These are phyloP conservation scores for Abramis brama DNA, from an alignment of 2,113 vertebrate species.

Conservation along the genomic window DNA sequence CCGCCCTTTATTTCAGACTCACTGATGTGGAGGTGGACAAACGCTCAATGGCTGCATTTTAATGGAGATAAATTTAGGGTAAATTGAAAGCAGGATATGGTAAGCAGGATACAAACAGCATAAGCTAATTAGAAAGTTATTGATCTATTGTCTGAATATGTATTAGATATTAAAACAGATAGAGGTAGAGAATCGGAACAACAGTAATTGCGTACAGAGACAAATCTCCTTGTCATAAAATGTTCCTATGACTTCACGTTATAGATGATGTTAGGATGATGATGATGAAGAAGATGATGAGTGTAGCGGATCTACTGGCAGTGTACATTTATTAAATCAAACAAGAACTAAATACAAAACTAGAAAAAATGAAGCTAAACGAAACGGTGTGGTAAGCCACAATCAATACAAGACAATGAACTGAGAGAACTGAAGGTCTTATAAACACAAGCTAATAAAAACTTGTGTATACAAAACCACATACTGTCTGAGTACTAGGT, in stretches of 20 bases:
- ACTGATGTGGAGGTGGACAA: constrained; percentile 30
- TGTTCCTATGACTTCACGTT: not conserved
- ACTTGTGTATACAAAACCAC: too few relatives aligned
- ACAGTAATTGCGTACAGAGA: not conserved
- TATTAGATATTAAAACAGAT: not conserved
- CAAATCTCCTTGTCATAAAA: not conserved
- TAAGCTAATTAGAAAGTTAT: not conserved
- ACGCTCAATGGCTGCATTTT: constrained; percentile 24
- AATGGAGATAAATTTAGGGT: constrained; percentile 52
- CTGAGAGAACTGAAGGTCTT: too few relatives aligned
- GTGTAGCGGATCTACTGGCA: too few relatives aligned
- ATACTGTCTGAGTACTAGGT: too few relatives aligned
- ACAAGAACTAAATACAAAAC: too few relatives aligned
- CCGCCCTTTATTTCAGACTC: constrained; percentile 47
- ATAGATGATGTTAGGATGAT: too few relatives aligned
- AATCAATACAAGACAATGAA: too few relatives aligned
- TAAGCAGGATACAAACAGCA: not conserved
- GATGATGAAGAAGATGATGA: too few relatives aligned
- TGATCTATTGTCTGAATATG: not conserved
- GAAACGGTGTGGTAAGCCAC: too few relatives aligned
- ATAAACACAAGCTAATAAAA: too few relatives aligned
- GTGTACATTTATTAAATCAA: too few relatives aligned
- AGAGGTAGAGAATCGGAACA: not conserved
- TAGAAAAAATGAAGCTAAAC: too few relatives aligned
- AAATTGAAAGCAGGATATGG: not conserved